phyloP scores from a whole-genome alignment of 2,797 vertebrate species.

The Passerculus sandwichensis region DNA sequence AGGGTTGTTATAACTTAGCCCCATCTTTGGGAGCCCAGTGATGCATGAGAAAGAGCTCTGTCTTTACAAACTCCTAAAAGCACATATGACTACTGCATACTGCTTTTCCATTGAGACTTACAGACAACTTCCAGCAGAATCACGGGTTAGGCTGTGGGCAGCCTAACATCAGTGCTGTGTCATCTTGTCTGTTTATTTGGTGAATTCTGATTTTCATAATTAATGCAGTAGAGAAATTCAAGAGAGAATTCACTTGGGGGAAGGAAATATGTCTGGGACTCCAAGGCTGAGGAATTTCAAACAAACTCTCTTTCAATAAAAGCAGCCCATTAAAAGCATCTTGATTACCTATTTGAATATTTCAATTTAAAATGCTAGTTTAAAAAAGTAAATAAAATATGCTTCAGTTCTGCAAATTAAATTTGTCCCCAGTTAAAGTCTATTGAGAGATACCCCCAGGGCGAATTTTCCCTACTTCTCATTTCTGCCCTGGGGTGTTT shows the following conservation, averaged over 20 bases:
- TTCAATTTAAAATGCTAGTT: constrained; percentile 21
- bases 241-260: background rate
- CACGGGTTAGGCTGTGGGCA: background rate
- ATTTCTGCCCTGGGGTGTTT: constrained; percentile 47
- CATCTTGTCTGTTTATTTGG: background rate
- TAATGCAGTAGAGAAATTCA: background rate
- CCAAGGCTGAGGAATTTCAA: background rate
- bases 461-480: constrained; percentile 10
- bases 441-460: background rate
- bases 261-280: background rate
- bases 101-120: background rate
- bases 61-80: background rate
- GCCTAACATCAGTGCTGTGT: background rate
- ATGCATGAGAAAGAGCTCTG: background rate
- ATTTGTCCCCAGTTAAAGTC: constrained; percentile 10
- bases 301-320: constrained; percentile 17
- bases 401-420: constrained; percentile 25
- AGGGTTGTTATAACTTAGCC: background rate
- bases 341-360: constrained; percentile 40
- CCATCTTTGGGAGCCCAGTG: background rate
- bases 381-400: constrained; percentile 46
- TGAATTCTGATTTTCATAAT: constrained; percentile 12
- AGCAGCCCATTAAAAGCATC: constrained; percentile 9
- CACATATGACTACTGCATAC: background rate
- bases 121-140: background rate